Conservation (phyloP, 2,797 vertebrate genomes). For the Argya squamiceps region DNA sequence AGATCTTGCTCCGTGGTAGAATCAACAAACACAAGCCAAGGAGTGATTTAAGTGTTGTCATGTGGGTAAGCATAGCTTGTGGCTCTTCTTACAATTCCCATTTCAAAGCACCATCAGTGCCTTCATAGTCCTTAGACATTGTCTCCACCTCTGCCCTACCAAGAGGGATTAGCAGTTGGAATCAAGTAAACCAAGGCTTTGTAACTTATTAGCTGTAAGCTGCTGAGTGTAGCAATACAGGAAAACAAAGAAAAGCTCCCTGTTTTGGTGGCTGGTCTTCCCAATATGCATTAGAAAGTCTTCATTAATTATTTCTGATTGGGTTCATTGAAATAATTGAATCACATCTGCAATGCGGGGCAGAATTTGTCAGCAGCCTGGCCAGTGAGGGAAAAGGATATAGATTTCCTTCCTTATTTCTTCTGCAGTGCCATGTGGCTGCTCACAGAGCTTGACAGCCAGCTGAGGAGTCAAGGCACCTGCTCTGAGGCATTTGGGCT, state of each 20-base stretch:
- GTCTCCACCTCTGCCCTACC: not conserved
- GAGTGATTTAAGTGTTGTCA: not conserved
- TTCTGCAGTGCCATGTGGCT: not conserved
- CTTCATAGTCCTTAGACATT: not conserved
- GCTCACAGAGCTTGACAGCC: not conserved
- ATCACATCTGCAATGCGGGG: not conserved
- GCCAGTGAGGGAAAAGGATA: not conserved
- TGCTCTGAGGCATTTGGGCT: not conserved
- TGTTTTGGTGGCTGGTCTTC: conserved; percentile 50
- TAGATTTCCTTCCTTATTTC: not conserved
- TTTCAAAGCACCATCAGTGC: not conserved
- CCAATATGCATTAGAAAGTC: conserved; percentile 68
- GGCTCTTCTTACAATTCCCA: conserved; percentile 29
- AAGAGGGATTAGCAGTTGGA: not conserved
- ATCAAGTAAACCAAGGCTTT: not conserved
- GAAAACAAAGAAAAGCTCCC: conserved; percentile 46
- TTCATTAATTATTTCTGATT: conserved; percentile 75
- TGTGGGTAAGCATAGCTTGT: not conserved
- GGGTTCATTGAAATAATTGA: conserved; percentile 56
- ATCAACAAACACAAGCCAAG: not conserved
- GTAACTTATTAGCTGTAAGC: conserved; percentile 66
- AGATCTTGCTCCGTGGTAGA: not conserved
- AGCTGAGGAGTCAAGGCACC: not conserved
- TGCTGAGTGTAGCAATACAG: conserved; percentile 58
- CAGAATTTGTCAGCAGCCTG: conserved; percentile 29